A percentile compares a stretch with the other conserved stretches of the same genome.
Evolutionary conservation across 2,888 invertebrate species (phyloP).

Genomic region (Acanthopleura granulata): DNA sequence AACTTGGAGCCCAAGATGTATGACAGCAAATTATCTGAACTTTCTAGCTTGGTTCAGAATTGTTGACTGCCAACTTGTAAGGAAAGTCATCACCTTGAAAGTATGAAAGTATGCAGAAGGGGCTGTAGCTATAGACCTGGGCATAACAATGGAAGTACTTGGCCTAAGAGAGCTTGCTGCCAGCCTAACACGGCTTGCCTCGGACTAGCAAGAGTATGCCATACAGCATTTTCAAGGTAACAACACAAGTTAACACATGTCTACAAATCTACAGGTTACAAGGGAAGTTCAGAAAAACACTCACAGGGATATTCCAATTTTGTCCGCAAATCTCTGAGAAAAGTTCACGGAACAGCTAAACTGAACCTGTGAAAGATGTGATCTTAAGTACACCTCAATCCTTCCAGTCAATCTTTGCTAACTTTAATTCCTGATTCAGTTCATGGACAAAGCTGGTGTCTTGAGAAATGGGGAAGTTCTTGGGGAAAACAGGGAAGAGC

Average conservation of each 20-base stretch:
- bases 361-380: not conserved
- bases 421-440: not conserved
- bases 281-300: constrained; percentile 1
- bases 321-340: not conserved
- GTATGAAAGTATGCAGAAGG: no score
- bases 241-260: not conserved
- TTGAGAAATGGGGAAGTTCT: not conserved
- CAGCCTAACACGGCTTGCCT: not conserved
- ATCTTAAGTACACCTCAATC: not conserved
- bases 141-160: no score
- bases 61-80: no score
- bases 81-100: no score
- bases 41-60: no score
- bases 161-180: no score
- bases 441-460: constrained; percentile 1
- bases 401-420: not conserved
- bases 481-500: no score
- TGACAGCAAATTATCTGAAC: no score
- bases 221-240: constrained; percentile 3
- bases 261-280: constrained; percentile 1
- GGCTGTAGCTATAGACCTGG: no score
- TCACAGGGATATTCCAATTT: not conserved
- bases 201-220: not conserved
- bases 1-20: no score
- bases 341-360: not conserved